Evolutionary conservation across 2,797 vertebrate species (phyloP), one percentile per base, ranked within the genome.

Genomic region (Orientallactaga sibirica): DNA sequence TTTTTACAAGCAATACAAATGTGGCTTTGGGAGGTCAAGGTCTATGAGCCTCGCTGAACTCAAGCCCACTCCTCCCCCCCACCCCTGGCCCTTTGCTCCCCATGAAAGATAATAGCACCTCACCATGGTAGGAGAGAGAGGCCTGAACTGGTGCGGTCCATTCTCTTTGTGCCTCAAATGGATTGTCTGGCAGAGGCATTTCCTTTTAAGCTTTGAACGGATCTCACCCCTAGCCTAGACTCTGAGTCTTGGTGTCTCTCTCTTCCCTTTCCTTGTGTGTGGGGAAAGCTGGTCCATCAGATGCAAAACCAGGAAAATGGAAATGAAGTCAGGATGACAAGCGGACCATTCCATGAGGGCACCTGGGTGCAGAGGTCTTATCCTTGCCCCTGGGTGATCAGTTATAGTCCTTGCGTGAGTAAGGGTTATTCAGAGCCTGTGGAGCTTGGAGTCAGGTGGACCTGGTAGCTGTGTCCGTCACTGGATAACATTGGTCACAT

Each of bases 381-480:
- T 1, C 24, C 5, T 62, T 7, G 2, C 5, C 37, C 24, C 61
- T 66, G 52, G 41, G 58, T 3, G 61, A 19, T 62, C 7, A 14
- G 62, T 70, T 79, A 78, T n/a, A n/a, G 33, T 55, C 7, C 3
- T 1, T 1, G 29, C 14, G 8, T 27, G 27, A 25, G 15, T n/a
- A 19, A 41, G 67, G 67, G 41, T 19, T 18, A 48, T 6, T 19
- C 1, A 1, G 67, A 25, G 55, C 67, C 27, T 76, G 43, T 61
- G 64, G 74, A 12, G 4, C n/a, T 33, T 52, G 41, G 19, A 58
- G 16, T 37, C 62, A 33, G 62, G 25, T n/a, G 24, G 24, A 9
- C 24, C 7, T 24, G 6, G 8, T 3, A n/a, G 70, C 27, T 5
- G 5, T 0, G 1, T 68, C 15, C 3, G 84, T 86, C 7, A 0